Percentiles rank a stretch among this genome's conserved stretches.
phyloP scores from a whole-genome alignment of 2,113 vertebrate species.

The Calidris pugnax region DNA sequence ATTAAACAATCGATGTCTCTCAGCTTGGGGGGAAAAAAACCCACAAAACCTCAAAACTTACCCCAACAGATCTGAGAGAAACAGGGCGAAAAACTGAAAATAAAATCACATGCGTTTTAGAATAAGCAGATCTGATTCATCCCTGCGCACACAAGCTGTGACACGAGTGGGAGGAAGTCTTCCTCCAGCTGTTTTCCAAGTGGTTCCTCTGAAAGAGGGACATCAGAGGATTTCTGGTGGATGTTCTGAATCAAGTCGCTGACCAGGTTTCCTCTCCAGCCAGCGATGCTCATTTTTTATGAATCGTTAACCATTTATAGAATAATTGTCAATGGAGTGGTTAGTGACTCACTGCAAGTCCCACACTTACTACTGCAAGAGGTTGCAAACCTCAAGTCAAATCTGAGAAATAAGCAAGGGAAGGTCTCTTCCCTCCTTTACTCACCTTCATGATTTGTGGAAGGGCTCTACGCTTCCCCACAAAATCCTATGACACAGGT shows the following conservation, averaged over 20 bases:
- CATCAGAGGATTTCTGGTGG: not conserved
- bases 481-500: not conserved
- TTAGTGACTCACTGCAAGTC: not conserved
- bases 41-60: not conserved
- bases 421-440: not conserved
- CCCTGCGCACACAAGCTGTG: not conserved
- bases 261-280: not conserved
- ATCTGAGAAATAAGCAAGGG: not conserved
- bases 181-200: not conserved
- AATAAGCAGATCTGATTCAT: not conserved
- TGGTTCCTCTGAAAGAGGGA: not conserved
- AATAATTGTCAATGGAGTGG: not conserved
- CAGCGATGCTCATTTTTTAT: not conserved
- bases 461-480: not conserved
- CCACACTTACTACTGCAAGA: not conserved
- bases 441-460: not conserved
- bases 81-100: not conserved
- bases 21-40: accelerated
- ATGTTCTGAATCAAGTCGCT: not conserved
- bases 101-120: not conserved
- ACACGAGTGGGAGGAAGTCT: not conserved
- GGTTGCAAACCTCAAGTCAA: not conserved
- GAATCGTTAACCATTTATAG: constrained; percentile 17
- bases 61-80: not conserved
- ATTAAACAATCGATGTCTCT: not conserved